Base-by-base conservation (phyloP, 2,797 vertebrate genomes). In the Lemur catta region DNA sequence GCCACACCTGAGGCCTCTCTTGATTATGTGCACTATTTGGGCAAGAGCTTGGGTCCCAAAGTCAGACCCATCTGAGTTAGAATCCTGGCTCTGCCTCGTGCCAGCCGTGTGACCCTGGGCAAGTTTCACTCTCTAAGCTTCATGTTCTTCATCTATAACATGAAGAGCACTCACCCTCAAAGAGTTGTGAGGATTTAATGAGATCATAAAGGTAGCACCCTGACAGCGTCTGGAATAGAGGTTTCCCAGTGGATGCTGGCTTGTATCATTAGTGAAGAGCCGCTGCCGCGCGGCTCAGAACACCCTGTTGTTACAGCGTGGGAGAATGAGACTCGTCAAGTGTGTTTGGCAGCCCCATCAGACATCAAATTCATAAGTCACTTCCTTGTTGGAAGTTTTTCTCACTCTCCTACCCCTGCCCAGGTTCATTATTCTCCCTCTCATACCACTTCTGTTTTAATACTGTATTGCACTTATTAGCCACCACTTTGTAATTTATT, bases 141-240 rank as follows among this genome's bases (percentile, higher is more conserved):
- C 75, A 33, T 15, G 52, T 61, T 78, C 96, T 91, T 91, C 90
- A 35, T 91, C 78, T 61, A 12, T 61, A 63, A 89, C 76, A 57
- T 35, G 48, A n/a, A 67, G 41, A 89, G 33, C 17, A 28, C 57
- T 30, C 59, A 30, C 46, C 63, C 86, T 96, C 94, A 92, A 92
- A 96, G 72, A 28, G n/a, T 14, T 92, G 65, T 38, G 65, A 78
- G 72, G 63, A 59, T 89, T 94, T 96, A 90, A 84, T 92, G 95
- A 81, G 67, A 84, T 78, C 91, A 69, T 90, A 84, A 78, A 69
- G 2, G 22, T 26, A 24, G 5, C 55, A 81, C 82, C 24, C 93
- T 65, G 63, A 78, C 85, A 9, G 88, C 22, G 91, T 90, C 93
- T 87, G 71, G 30, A 92, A 80, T 3, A 50, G 52, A 89, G 30